These are phyloP conservation scores for Epicampocera succincta DNA, from an alignment of 2,888 invertebrate species.

Conservation along the genomic window DNA sequence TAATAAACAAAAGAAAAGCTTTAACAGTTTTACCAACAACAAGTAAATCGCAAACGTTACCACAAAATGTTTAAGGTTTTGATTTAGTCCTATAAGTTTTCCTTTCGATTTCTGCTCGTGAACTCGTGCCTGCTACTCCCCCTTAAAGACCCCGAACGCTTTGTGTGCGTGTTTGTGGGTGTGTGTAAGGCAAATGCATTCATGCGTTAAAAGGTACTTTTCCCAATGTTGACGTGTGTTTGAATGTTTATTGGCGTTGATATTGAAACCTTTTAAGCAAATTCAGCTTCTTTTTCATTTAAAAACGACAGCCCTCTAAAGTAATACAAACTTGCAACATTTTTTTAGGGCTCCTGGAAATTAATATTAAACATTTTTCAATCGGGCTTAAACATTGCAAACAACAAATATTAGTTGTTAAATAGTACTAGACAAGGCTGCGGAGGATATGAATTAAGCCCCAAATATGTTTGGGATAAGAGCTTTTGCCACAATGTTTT, in stretches of 20 bases:
- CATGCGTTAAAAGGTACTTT: conserved; percentile 72
- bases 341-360: not conserved
- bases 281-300: conserved; percentile 55
- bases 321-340: not conserved
- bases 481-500: too few relatives aligned
- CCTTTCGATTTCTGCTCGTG: conserved; percentile 24
- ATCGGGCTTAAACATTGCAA: not conserved
- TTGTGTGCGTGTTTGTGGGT: conserved; percentile 14
- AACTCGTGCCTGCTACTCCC: too few relatives aligned
- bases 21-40: conserved; percentile 26
- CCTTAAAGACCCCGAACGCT: conserved; percentile 11
- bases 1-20: conserved; percentile 55
- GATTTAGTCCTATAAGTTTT: conserved; percentile 68
- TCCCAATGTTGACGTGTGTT: conserved; percentile 38
- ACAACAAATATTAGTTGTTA: too few relatives aligned
- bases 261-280: conserved; percentile 73
- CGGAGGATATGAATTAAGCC: too few relatives aligned
- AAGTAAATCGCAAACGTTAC: conserved; percentile 70
- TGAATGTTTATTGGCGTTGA: conserved; percentile 59
- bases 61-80: conserved; percentile 71
- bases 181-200: conserved; percentile 62
- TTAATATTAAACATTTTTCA: too few relatives aligned
- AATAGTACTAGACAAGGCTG: too few relatives aligned
- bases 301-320: conserved; percentile 19
- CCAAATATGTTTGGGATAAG: too few relatives aligned